A percentile compares a stretch with the other conserved stretches of the same genome.
Evolutionary conservation across 2,113 vertebrate species (phyloP).

Genomic region (Carassius auratus): DNA sequence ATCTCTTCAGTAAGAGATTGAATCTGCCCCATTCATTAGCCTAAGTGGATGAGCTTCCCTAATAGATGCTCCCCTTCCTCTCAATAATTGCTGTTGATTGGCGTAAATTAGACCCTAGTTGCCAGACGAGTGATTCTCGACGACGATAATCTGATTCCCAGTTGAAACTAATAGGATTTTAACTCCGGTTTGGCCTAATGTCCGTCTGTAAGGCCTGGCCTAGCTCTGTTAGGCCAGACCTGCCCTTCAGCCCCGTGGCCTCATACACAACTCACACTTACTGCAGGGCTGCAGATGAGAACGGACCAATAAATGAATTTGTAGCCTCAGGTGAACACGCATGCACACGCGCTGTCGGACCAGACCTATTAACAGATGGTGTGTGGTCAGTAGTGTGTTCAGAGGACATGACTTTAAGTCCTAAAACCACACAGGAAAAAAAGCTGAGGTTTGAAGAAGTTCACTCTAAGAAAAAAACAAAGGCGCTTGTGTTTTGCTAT

Average conservation of each 20-base stretch:
- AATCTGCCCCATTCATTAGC: conserved; percentile 86
- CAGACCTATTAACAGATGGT: conserved; percentile 23
- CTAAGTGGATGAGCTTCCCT: conserved; percentile 85
- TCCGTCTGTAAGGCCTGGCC: conserved; percentile 81
- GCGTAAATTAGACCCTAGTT: conserved; percentile 86
- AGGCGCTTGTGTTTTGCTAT: no score
- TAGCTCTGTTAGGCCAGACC: conserved; percentile 73
- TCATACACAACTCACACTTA: conserved; percentile 66
- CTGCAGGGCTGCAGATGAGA: conserved; percentile 36
- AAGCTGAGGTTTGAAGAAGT: neutral
- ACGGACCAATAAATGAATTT: conserved; percentile 5
- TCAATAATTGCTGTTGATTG: conserved; percentile 87
- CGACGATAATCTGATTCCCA: conserved; percentile 84
- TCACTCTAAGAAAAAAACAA: neutral
- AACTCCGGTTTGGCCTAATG: conserved; percentile 84
- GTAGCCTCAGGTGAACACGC: conserved; percentile 23
- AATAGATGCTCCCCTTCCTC: conserved; percentile 84
- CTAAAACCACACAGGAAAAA: neutral
- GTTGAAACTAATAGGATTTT: conserved; percentile 89
- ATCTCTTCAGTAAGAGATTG: conserved; percentile 81
- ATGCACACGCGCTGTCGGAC: neutral
- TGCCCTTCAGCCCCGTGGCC: conserved; percentile 69
- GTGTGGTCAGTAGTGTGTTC: neutral
- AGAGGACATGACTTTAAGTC: conserved; percentile 5
- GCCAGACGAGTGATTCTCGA: conserved; percentile 86